Base-by-base conservation (phyloP, 1,140 invertebrate genomes). In the Spodoptera litura region DNA sequence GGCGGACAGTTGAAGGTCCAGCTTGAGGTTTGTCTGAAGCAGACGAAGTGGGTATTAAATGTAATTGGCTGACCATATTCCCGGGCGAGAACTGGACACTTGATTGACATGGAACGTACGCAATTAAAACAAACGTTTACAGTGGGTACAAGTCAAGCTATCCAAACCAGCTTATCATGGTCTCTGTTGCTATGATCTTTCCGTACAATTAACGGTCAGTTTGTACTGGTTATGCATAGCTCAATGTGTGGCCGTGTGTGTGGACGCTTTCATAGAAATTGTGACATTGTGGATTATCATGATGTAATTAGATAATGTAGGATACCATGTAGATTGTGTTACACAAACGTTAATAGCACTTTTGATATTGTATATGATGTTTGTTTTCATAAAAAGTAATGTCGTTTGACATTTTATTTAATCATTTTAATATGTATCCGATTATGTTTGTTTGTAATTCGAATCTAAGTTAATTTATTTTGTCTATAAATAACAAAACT, bases 71-170 rank as follows among this genome's bases (percentile, higher is more conserved):
- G 62, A 10, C n/a, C 25, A 49, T n/a, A n/a, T 66, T 20, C 62
- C 38, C 5, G 38, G 38, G 38, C 15, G 49, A 64, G 44, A 13
- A 62, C 62, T 25, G 62, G n/a, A 44, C 35, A 66, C 49, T 44
- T 66, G 62, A 66, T 66, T 66, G 62, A 66, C 62, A 66, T 38
- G 62, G 62, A 66, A 66, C 62, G 62, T 49, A 49, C 38, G 62
- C 62, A 66, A 66, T 66, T 66, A 66, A 66, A 38, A 66, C 61
- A 64, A 44, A 64, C 61, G 61, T 64, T 64, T 44, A 64, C 61
- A 49, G 1, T 4, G n/a, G 20, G n/a, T 49, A 49, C n/a, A 38
- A 66, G 4, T 31, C 31, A 31, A 4, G 31, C 31, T 31, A 31
- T 31, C 1, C 31, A 31, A 4, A 31, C 31, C 31, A 31, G 31